Evolutionary conservation across 2,113 vertebrate genomes (phyloP), one percentile per base, ranked within the genome.

Genomic region (Podocnemis expansa): DNA sequence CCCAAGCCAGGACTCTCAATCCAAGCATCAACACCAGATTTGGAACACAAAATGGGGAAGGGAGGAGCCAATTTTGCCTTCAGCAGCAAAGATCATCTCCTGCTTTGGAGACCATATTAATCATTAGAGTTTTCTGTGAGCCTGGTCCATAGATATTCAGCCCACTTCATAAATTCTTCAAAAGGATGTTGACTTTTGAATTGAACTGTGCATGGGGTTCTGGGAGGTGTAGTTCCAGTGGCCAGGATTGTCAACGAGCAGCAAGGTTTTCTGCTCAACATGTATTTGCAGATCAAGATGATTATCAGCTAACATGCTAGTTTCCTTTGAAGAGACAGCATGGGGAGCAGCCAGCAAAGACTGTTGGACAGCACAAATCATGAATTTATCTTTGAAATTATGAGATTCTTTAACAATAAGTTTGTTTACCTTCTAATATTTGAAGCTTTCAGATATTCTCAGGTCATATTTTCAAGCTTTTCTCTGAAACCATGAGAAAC

Each of bases 1-100:
- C 54, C 67, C 13, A 70, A 93, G 84, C 88, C 89, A 95, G 52
- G 29, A 89, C 29, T 89, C 70, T 83, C 81, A 34, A 84, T 95
- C 51, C 70, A 91, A 95, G 78, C 83, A 95, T 38, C n/a, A 70
- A 38, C 63, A 21, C 63, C n/a, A 21, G 34, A 70, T 38, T 70
- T 70, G n/a, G n/a, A 70, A 70, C n/a, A 38, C 63, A 70, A 38
- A 70, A 21, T 16, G 21, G 21, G n/a, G 51, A 16, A 9, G 19
- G 5, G 19, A 22, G 19, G 38, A 41, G 6, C n/a, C 38, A 75
- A 85, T 55, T 75, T 75, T 45, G 52, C 38, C 38, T 29, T 85
- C 7, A 24, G 11, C 75, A 63, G 6, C 47, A 63, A 41, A 12
- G 70, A 43, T 75, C 38, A 17, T 5, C 11, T 55, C n/a, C 49